Evolutionary conservation across 53 echinoderm and acorn worm genomes (phyloP), one percentile per base, ranked within the genome.

Genomic region (Actinopyga echinites): DNA sequence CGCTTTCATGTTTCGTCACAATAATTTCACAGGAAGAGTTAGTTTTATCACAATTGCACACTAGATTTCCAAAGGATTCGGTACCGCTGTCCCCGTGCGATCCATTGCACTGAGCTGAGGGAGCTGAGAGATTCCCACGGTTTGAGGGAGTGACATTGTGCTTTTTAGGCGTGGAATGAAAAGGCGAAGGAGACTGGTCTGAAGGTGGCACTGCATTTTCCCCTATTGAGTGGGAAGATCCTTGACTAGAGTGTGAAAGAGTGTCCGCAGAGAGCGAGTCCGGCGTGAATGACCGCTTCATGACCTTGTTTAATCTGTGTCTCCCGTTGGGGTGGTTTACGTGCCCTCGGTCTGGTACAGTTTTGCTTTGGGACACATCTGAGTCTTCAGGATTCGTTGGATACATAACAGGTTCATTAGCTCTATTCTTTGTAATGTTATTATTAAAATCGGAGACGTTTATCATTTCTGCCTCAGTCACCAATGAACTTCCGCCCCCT

Each of bases 1-100:
- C 77, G 32, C 77, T 77, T 31, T 77, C 77, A 31, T 77, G 77
- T 32, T 43, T 77, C 52, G 77, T 77, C 30, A 77, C 77, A 17
- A 77, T 77, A 20, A 77, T 49, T 31, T 77, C 77, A n/a, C 77
- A 77, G 9, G 77, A 54, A n/a, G 77, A 55, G 44, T 49, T 44
- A 33, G 17, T 56, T 8, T 31, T n/a, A 28, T 77, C 77, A 30
- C 77, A 77, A 55, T 45, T 77, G 31, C 77, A 71, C 40, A 43
- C 21, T 8, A 25, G 23, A 24, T 22, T 22, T 13, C 23, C 21
- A 8, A 21, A 12, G 32, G 34, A 43, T 49, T 56, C 77, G 13
- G 44, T 55, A 17, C 20, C 29, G 31, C 77, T 53, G 29, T 54
- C 55, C 11, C 56, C 77, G 9, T 21, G 53, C 55, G 25, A 53